A percentile compares a stretch with the other conserved stretches of the same genome.
These are phyloP conservation scores for Cheirogaleus major DNA, from an alignment of 2,797 vertebrate species.

Conservation along the genomic window DNA sequence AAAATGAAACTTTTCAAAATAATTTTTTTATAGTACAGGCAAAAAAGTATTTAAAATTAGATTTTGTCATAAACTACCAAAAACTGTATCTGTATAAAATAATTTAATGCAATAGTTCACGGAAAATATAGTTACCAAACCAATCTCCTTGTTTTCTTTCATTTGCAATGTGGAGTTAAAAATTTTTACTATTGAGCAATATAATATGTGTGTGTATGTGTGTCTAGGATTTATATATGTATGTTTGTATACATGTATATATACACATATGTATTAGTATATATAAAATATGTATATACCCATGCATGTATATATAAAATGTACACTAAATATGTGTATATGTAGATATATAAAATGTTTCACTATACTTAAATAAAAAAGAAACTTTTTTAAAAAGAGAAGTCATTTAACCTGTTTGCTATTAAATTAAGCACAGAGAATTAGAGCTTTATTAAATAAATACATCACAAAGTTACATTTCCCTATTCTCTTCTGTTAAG, in stretches of 20 bases:
- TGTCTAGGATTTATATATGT: background rate
- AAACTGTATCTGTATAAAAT: background rate
- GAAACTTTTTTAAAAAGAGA: background rate
- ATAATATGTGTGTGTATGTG: background rate
- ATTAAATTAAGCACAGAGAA: background rate
- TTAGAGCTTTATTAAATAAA: slow-evolving; percentile 7
- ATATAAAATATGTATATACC: background rate
- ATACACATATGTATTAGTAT: background rate
- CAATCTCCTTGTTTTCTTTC: background rate
- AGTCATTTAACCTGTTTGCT: background rate
- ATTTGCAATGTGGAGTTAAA: background rate
- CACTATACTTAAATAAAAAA: background rate
- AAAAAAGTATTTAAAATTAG: background rate
- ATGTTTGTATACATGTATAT: background rate
- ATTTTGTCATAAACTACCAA: background rate
- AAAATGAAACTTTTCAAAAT: background rate
- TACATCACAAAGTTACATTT: background rate
- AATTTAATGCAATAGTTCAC: background rate
- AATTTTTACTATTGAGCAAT: background rate
- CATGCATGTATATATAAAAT: background rate
- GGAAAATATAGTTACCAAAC: slow-evolving; percentile 5
- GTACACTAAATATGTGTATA: background rate
- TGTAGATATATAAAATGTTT: background rate
- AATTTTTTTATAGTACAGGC: background rate
- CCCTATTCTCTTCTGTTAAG: background rate